Evolutionary conservation across 2,113 vertebrate genomes (phyloP), one percentile per base, ranked within the genome.

Genomic region (Notothenia rossii): DNA sequence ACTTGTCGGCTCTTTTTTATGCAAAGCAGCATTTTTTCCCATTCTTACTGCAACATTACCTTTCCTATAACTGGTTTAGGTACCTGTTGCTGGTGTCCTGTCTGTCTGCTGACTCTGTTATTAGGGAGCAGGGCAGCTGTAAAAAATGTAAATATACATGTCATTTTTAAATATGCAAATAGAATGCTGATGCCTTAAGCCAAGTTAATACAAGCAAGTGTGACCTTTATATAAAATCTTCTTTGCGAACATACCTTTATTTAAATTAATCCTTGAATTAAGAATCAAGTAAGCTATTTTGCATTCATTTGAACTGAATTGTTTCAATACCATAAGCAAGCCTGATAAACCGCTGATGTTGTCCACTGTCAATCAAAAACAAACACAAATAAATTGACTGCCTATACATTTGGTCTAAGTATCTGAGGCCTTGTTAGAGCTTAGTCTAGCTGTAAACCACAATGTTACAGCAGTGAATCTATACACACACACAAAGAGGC

Each of bases 401-500:
- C 17, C 17, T 20, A 36, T 36, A 50, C 11, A 20, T 9, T 18
- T 50, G 15, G 4, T 11, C 15, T 58, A 45, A 11, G 14, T 60
- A 25, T 63, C 3, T 49, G 17, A 62, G 25, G 14, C n/a, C 10
- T 20, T 46, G n/a, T 29, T 12, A 3, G 2, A 45, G 18, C 46
- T 45, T 54, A 33, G 12, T 67, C 25, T 22, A 22, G 61, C 25
- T 46, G 9, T 46, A 12, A 74, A 60, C 49, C 13, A 56, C 17
- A 50, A 48, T 17, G 20, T 53, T 74, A 13, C 7, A 69, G 56
- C 10, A 20, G 5, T 17, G 11, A 56, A 13, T 12, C 50, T 45
- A 63, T 43, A 13, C 25, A 15, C 14, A 25, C 25, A 70, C 14
- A 40, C 62, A 72, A 65, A 72, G 25, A 67, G 13, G 55, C 49